A percentile compares a stretch with the other conserved stretches of the same genome.
phyloP scores from a whole-genome alignment of 1,140 invertebrate species.

The Drosophila athabasca region DNA sequence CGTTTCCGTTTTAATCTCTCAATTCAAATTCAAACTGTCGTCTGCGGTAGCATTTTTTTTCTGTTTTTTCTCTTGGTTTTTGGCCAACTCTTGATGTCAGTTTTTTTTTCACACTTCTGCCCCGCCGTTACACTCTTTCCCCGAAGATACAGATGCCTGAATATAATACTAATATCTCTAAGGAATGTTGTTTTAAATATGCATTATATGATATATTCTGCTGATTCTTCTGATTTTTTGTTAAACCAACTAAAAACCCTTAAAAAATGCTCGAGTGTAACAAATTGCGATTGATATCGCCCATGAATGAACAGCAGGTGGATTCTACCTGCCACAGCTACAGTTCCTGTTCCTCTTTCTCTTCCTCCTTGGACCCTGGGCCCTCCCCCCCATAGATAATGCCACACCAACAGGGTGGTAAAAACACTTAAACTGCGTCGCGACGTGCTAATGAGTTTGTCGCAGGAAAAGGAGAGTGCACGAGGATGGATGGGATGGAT shows the following conservation, averaged over 20 bases:
- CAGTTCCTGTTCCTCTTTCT: constrained; percentile 44
- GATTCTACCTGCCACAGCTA: background rate
- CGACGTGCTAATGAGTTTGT: constrained; percentile 76
- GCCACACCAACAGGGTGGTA: constrained; percentile 7
- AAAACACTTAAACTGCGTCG: constrained; percentile 71
- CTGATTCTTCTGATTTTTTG: too few species aligned
- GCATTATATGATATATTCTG: too few species aligned
- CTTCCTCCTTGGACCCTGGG: too few species aligned
- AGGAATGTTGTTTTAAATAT: too few species aligned
- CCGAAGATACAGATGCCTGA: background rate
- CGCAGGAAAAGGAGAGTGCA: constrained; percentile 36
- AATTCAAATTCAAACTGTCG: constrained; percentile 64
- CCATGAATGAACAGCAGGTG: constrained; percentile 63
- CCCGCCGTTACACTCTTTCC: background rate
- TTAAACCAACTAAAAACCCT: too few species aligned
- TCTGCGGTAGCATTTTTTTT: background rate
- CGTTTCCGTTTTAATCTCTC: constrained; percentile 66
- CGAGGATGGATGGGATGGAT: background rate
- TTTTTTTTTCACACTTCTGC: constrained; percentile 10
- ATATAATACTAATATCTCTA: too few species aligned
- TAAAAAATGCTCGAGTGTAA: constrained; percentile 46
- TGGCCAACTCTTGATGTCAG: constrained; percentile 29
- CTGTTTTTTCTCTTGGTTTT: background rate
- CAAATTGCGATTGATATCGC: constrained; percentile 54
- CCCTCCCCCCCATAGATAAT: background rate